phyloP scores from a whole-genome alignment of 2,113 vertebrate genomes.

The Mustela lutreola region DNA sequence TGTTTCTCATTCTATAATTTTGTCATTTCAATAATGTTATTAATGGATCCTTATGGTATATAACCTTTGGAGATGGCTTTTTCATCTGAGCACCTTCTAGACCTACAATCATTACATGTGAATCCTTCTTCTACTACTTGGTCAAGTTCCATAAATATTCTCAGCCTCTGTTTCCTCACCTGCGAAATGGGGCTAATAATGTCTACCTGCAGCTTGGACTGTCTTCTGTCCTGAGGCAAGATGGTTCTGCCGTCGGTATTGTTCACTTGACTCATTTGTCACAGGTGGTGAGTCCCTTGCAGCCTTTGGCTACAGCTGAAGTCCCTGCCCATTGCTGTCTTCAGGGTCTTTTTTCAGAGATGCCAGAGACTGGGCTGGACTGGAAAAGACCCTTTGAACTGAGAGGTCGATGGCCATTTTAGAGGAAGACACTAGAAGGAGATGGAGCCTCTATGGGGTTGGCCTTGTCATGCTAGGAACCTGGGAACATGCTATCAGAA shows the following conservation, averaged over 20 bases:
- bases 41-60: not conserved
- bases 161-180: not conserved
- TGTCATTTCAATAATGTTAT: not conserved
- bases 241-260: not conserved
- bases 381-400: not conserved
- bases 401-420: not conserved
- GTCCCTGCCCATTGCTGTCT: not conserved
- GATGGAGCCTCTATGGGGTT: accelerated
- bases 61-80: not conserved
- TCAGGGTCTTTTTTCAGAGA: not conserved
- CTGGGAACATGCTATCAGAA: not conserved
- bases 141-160: not conserved
- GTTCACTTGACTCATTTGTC: not conserved
- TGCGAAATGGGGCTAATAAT: not conserved
- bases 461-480: not conserved
- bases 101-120: not conserved
- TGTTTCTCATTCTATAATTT: not conserved
- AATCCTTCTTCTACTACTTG: not conserved
- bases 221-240: not conserved
- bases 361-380: not conserved
- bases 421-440: not conserved
- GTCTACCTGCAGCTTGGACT: not conserved
- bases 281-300: not conserved
- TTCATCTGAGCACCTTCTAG: not conserved
- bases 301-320: not conserved